phyloP scores from a whole-genome alignment of 37 sponge, comb jelly and placozoan genomes.

The Geodia barretti region DNA sequence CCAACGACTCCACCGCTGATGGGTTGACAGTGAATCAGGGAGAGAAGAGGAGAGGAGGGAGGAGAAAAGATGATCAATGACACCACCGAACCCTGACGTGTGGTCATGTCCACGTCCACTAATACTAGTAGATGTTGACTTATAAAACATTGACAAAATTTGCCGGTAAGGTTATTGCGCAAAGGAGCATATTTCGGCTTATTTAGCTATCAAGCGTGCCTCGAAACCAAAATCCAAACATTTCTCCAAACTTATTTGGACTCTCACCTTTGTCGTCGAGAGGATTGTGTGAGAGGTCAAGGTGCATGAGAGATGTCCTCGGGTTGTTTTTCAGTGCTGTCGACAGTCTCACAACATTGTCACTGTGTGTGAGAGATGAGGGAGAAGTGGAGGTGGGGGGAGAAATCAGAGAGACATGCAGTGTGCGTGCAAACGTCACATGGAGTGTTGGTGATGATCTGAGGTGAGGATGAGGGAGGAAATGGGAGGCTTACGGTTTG shows the following conservation, averaged over 20 bases:
- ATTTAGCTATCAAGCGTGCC: no score
- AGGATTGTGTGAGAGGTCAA: constrained; percentile 69
- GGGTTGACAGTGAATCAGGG: background rate
- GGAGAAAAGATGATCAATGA: background rate
- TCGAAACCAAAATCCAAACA: no score
- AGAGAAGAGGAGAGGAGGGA: background rate
- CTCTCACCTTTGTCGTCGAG: constrained; percentile 81
- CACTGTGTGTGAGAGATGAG: constrained; percentile 14
- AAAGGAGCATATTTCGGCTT: no score
- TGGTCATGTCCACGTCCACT: no score
- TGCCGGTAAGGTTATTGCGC: no score
- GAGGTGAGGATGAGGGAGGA: background rate
- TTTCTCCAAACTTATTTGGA: no score
- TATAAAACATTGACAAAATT: no score
- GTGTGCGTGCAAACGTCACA: background rate
- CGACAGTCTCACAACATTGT: constrained; percentile 13
- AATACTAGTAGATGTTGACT: no score
- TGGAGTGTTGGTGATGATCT: background rate
- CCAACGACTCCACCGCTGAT: constrained; percentile 57
- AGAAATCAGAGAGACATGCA: background rate
- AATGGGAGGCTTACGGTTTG: constrained; percentile 43
- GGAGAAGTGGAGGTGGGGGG: background rate
- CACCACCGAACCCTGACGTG: no score
- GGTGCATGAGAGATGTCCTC: constrained; percentile 46
- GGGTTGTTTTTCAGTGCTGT: constrained; percentile 51